Evolutionary conservation across 2,888 invertebrate genomes (phyloP), one percentile per base, ranked within the genome.

Genomic region (Drosophila quinaria): DNA sequence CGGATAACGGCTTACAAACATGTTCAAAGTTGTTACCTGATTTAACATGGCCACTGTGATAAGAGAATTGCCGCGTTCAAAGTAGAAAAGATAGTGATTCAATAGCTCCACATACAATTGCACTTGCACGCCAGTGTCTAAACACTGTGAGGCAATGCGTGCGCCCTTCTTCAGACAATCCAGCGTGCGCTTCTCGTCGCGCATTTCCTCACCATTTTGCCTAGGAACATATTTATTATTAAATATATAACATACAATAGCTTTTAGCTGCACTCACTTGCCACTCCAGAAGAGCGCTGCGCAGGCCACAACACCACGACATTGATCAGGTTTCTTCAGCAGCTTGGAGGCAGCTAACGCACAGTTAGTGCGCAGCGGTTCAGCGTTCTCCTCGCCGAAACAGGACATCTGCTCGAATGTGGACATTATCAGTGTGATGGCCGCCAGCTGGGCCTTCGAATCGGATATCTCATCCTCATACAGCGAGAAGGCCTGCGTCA

Each of bases 401-500:
- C 98, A 99, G 71, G 96, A 95, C 94, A 98, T 97, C 92, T 98
- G 97, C 92, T 99, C 98, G 78, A 99, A 96, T 0, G 99, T 98
- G 44, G 97, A 98, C 67, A 98, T 98, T 62, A 99, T 97, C 35
- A 99, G 94, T 0, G 98, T 98, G 61, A 99, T 98, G 42, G 99
- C 98, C 0, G 98, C 97, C 70, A 99, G 93, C 92, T 99, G 99
- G 1, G 98, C 98, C 92, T 98, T 98, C 63, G 98, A 98, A 92
- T 99, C 99, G 1, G 98, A 97, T 88, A 99, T 98, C 93, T 99
- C 99, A 92, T 99, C 99, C 92, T 99, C 99, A 92, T 99, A 99
- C 60, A 99, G 93, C 0, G 98, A 97, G 93, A 99, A 99, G 0
- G 99, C 98, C 70, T 93, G 93, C 22, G 99, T 98, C 92, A 99